Evolutionary conservation across 2,888 invertebrate genomes (phyloP).

Genomic region (Mantis religiosa): DNA sequence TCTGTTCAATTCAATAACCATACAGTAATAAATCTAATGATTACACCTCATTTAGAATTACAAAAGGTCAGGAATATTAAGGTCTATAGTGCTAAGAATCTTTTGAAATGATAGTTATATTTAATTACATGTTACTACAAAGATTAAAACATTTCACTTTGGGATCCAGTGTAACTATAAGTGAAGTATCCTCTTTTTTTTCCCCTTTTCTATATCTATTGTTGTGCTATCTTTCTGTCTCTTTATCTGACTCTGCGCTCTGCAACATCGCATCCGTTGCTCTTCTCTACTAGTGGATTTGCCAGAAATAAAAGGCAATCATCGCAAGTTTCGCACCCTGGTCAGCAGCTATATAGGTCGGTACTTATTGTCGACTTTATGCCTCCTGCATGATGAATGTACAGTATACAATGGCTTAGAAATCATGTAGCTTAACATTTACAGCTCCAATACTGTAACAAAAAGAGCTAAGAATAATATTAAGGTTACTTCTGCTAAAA

Average conservation of each 20-base stretch:
- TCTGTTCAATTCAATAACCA: too few relatives aligned
- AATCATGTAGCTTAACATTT: not conserved
- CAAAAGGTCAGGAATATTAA: too few relatives aligned
- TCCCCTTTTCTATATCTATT: not conserved
- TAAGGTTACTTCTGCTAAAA: not conserved
- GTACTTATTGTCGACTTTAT: conserved; percentile 43
- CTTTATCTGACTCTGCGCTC: not conserved
- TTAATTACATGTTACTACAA: not conserved
- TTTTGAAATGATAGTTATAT: not conserved
- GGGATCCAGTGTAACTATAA: conserved; percentile 8
- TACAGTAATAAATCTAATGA: too few relatives aligned
- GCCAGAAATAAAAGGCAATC: conserved; percentile 96
- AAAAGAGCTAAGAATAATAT: not conserved
- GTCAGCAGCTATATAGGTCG: conserved; percentile 98
- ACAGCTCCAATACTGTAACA: not conserved
- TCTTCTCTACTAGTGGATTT: conserved; percentile 74
- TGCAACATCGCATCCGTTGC: not conserved
- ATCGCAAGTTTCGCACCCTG: conserved; percentile 99
- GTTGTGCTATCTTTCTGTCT: not conserved
- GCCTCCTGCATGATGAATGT: not conserved
- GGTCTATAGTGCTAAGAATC: too few relatives aligned
- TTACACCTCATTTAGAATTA: too few relatives aligned
- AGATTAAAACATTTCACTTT: not conserved
- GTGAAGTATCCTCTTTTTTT: conserved; percentile 9
- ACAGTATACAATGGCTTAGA: not conserved